phyloP scores from a whole-genome alignment of 1,140 invertebrate species.

The Drosophila gunungcola region DNA sequence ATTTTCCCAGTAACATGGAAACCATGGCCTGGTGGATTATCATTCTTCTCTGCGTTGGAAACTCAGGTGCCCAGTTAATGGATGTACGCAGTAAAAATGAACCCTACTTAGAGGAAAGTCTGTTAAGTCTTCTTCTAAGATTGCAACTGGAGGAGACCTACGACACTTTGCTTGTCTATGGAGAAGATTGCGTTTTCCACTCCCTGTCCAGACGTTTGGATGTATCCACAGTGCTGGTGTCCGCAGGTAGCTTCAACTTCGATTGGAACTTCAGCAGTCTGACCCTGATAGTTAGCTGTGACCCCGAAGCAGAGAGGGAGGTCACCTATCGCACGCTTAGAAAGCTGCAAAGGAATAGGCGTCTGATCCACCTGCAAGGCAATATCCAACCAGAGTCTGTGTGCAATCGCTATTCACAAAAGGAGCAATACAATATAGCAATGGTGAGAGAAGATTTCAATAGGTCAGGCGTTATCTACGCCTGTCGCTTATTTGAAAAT shows the following conservation, averaged over 20 bases:
- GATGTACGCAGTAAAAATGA: neutral
- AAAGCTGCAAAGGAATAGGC: slow-evolving; percentile 34
- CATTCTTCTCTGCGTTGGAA: slow-evolving; percentile 3
- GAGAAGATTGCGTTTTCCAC: slow-evolving; percentile 43
- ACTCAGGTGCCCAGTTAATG: neutral
- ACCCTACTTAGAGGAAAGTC: neutral
- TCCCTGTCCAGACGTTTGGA: slow-evolving; percentile 6
- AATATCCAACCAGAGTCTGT: neutral
- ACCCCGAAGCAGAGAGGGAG: slow-evolving; percentile 17
- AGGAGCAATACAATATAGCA: slow-evolving; percentile 59
- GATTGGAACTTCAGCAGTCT: slow-evolving; percentile 45
- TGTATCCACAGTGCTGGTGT: slow-evolving; percentile 29
- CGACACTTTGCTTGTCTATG: slow-evolving; percentile 50
- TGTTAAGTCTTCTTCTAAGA: slow-evolving; percentile 22
- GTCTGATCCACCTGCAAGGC: slow-evolving; percentile 18
- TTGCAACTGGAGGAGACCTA: slow-evolving; percentile 32
- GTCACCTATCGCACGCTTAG: slow-evolving; percentile 6
- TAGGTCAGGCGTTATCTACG: neutral
- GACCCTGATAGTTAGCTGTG: slow-evolving; percentile 41
- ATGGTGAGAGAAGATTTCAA: slow-evolving; percentile 24
- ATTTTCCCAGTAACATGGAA: slow-evolving; percentile 8
- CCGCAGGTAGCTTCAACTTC: slow-evolving; percentile 27
- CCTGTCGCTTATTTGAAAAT: slow-evolving; percentile 35
- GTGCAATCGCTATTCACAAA: slow-evolving; percentile 18
- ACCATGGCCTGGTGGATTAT: slow-evolving; percentile 24